Percentiles rank a stretch among this genome's conserved stretches.
These are phyloP conservation scores for Pangasianodon hypophthalmus DNA, from an alignment of 2,113 vertebrate species.

Conservation along the genomic window DNA sequence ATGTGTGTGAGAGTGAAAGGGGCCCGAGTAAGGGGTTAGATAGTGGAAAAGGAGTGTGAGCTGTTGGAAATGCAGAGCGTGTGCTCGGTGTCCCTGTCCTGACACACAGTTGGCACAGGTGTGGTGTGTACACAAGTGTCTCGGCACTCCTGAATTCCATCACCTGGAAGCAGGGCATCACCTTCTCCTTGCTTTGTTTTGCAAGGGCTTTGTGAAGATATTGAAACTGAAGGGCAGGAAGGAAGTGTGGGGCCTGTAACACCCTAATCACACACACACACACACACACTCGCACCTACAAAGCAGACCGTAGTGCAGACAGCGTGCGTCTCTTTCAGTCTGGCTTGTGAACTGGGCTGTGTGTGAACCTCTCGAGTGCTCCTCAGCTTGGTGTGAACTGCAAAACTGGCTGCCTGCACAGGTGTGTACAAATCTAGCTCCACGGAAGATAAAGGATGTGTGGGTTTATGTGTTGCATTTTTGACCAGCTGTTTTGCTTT, in stretches of 20 bases:
- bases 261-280: slow-evolving; percentile 40
- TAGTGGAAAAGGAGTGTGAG: not conserved
- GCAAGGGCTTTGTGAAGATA: slow-evolving; percentile 17
- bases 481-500: not conserved
- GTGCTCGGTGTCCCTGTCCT: not conserved
- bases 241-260: slow-evolving; percentile 51
- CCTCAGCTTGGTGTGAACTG: slow-evolving; percentile 24
- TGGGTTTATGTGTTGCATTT: not conserved
- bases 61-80: not conserved
- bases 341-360: not conserved
- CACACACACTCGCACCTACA: slow-evolving; percentile 27
- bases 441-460: not conserved
- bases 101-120: not conserved
- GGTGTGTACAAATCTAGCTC: slow-evolving; percentile 43
- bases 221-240: slow-evolving; percentile 56
- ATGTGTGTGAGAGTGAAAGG: slow-evolving; percentile 15
- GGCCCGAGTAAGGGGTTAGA: slow-evolving; percentile 13
- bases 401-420: slow-evolving; percentile 43
- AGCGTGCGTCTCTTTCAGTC: slow-evolving; percentile 23
- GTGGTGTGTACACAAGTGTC: not conserved
- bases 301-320: slow-evolving; percentile 28
- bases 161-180: not conserved
- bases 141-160: not conserved
- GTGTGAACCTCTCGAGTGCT: not conserved
- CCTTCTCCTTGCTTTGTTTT: slow-evolving; percentile 11